phyloP scores from a whole-genome alignment of 2,797 vertebrate genomes.

The Emydoidea blandingii region DNA sequence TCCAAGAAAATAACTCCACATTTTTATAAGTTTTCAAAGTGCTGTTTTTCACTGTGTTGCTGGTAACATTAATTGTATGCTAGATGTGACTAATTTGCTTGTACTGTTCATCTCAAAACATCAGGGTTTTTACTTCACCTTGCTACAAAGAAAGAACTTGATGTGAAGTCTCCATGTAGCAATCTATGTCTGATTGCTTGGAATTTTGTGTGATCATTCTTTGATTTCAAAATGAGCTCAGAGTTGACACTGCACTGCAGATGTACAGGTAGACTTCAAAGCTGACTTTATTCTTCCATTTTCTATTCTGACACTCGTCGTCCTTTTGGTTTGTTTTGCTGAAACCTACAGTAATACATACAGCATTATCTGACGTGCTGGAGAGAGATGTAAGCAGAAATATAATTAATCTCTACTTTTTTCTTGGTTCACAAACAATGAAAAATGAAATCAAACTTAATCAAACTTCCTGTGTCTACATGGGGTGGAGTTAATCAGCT shows the following conservation, averaged over 20 bases:
- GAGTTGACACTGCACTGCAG: constrained; percentile 63
- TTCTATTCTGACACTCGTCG: constrained; percentile 52
- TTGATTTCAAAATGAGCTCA: constrained; percentile 78
- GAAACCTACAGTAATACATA: constrained; percentile 53
- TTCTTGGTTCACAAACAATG: constrained; percentile 14
- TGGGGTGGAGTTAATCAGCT: neutral
- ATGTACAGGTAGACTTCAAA: constrained; percentile 75
- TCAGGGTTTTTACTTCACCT: constrained; percentile 69
- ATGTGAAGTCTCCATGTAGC: constrained; percentile 74
- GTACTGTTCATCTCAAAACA: constrained; percentile 68
- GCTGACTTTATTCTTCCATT: constrained; percentile 70
- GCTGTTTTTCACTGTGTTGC: constrained; percentile 42
- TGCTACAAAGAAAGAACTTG: constrained; percentile 69
- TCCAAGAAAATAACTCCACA: constrained; percentile 30
- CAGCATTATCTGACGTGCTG: constrained; percentile 54
- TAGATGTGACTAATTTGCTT: constrained; percentile 75
- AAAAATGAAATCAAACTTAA: constrained; percentile 14
- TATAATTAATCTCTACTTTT: constrained; percentile 44
- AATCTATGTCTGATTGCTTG: constrained; percentile 72
- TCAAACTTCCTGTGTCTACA: neutral
- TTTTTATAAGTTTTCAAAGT: constrained; percentile 63
- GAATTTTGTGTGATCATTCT: constrained; percentile 72
- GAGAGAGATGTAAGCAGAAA: constrained; percentile 42
- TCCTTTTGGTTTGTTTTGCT: constrained; percentile 65
- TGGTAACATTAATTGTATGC: constrained; percentile 64